phyloP scores from a whole-genome alignment of 1,140 invertebrate species.

The Scylla paramamosain region DNA sequence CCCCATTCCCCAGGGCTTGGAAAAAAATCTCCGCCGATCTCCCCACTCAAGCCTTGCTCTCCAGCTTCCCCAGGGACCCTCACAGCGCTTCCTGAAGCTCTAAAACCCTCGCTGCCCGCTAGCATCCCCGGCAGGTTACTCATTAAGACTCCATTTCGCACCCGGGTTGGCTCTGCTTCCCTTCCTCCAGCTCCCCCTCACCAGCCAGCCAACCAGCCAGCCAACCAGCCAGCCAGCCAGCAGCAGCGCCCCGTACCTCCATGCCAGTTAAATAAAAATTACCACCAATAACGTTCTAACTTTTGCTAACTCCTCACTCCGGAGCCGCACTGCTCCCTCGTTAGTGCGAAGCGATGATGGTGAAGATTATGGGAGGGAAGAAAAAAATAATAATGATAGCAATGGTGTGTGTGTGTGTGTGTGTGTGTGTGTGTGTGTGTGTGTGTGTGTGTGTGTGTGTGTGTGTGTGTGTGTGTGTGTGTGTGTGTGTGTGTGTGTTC shows the following conservation, averaged over 20 bases:
- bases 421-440: not conserved
- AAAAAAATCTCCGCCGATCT: not conserved
- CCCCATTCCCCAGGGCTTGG: not conserved
- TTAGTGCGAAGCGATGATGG: constrained; percentile 21
- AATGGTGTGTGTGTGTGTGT: not conserved
- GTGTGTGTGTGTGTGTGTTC: not conserved
- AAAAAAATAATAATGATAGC: not conserved
- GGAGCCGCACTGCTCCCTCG: not conserved
- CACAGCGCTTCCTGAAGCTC: not conserved
- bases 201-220: not conserved
- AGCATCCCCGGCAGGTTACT: constrained; percentile 38
- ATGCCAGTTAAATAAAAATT: constrained; percentile 16
- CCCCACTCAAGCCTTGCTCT: not conserved
- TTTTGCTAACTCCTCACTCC: constrained; percentile 13
- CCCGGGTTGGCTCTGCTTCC: constrained; percentile 18
- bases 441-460: not conserved
- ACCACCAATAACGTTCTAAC: constrained; percentile 22
- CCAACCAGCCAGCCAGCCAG: not conserved
- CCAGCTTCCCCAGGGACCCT: not conserved
- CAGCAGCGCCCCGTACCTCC: not conserved
- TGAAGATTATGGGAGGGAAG: not conserved
- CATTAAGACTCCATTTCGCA: constrained; percentile 53
- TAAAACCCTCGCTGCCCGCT: not conserved
- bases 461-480: not conserved
- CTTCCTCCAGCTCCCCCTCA: not conserved